Percentiles rank a stretch among this genome's conserved stretches.
phyloP scores from a whole-genome alignment of 2,797 vertebrate species.

The Podarcis siculus region DNA sequence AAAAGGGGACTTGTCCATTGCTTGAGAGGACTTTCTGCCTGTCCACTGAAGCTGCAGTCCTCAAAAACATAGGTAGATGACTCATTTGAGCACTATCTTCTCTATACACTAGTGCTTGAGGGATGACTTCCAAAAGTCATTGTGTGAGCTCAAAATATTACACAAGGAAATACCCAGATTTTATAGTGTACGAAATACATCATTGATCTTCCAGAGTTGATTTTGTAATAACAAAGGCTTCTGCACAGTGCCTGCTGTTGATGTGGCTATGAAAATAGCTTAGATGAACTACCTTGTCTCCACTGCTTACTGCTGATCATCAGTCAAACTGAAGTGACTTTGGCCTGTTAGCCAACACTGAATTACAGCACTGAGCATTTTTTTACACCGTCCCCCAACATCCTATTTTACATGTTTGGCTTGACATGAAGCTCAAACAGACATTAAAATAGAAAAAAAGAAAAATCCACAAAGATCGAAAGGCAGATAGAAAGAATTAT shows the following conservation, averaged over 20 bases:
- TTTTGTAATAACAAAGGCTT: conserved; percentile 9
- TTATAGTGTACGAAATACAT: neutral
- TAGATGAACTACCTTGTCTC: conserved; percentile 39
- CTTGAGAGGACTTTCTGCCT: no score
- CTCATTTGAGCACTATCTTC: neutral
- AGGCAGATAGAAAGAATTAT: neutral
- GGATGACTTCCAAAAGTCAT: neutral
- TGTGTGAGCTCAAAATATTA: neutral
- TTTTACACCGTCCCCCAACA: neutral
- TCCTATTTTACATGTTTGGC: conserved; percentile 14
- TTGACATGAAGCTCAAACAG: neutral
- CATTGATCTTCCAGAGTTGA: conserved; percentile 35
- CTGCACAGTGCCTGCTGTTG: neutral
- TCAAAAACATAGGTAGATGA: neutral
- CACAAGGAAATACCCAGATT: neutral
- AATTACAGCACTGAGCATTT: conserved; percentile 21
- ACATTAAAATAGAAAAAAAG: no score
- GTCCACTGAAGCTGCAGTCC: no score
- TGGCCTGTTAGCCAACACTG: conserved; percentile 31
- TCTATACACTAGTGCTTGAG: no score
- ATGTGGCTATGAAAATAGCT: conserved; percentile 16
- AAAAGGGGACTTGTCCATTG: neutral
- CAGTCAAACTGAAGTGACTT: conserved; percentile 35
- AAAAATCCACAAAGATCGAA: neutral
- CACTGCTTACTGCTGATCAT: conserved; percentile 3